These are phyloP conservation scores for Atherix ibis DNA, from an alignment of 2,888 invertebrate species.

Conservation along the genomic window DNA sequence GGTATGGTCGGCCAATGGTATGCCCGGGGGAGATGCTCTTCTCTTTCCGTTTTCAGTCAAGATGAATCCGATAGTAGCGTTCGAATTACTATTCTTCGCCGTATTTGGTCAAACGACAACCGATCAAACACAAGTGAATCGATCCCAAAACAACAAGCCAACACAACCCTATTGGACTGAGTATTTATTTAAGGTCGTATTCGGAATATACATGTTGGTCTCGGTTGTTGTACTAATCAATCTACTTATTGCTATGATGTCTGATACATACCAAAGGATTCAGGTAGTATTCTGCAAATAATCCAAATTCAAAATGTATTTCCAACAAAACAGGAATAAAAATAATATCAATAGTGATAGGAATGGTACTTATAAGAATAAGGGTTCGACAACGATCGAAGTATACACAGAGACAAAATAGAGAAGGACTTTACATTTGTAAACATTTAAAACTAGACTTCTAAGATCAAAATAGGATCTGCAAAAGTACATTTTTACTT, in stretches of 20 bases:
- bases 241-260: slow-evolving; percentile 99
- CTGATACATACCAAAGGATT: slow-evolving; percentile 98
- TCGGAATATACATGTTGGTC: slow-evolving; percentile 95
- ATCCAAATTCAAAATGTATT: too few relatives aligned
- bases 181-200: slow-evolving; percentile 73
- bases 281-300: slow-evolving; percentile 62
- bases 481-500: too few relatives aligned
- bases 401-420: too few relatives aligned
- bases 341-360: too few relatives aligned
- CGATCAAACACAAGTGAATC: slow-evolving; percentile 57
- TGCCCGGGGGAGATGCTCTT: slow-evolving; percentile 6
- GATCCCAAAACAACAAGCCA: slow-evolving; percentile 35
- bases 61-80: slow-evolving; percentile 81
- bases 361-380: too few relatives aligned
- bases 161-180: slow-evolving; percentile 69
- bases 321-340: too few relatives aligned
- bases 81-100: slow-evolving; percentile 97
- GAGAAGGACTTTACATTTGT: too few relatives aligned
- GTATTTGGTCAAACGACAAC: slow-evolving; percentile 89
- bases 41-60: slow-evolving; percentile 48
- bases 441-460: too few relatives aligned
- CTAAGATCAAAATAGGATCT: too few relatives aligned
- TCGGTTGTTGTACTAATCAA: slow-evolving; percentile 98
- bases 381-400: too few relatives aligned
- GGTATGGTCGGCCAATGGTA: not conserved